These are phyloP conservation scores for Charaxes varanes DNA, from an alignment of 1,140 invertebrate genomes.

Conservation along the genomic window DNA sequence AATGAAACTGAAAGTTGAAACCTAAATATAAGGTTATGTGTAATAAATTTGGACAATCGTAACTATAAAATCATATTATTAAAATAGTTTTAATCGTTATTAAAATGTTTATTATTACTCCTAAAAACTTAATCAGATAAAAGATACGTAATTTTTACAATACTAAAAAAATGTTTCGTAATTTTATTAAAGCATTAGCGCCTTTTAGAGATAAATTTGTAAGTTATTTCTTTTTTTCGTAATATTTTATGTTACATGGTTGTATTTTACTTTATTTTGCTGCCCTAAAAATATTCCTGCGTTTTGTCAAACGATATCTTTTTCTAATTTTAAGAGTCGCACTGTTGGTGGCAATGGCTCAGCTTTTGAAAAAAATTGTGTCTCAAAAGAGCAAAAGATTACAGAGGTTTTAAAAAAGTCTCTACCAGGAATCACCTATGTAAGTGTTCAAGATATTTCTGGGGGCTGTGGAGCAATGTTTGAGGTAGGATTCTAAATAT, in stretches of 20 bases:
- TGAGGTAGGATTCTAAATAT: constrained; percentile 76
- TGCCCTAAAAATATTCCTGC: neutral
- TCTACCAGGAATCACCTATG: constrained; percentile 79
- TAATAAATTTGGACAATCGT: too few relatives aligned
- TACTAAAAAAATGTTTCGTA: constrained; percentile 45
- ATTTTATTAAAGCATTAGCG: constrained; percentile 39
- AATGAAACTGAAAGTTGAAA: too few relatives aligned
- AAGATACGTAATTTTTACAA: constrained; percentile 3
- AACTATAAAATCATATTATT: too few relatives aligned
- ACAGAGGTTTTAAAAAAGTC: constrained; percentile 68
- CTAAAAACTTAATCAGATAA: too few relatives aligned
- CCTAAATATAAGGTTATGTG: constrained; percentile 19
- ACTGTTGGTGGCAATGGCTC: constrained; percentile 35
- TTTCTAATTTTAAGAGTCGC: constrained; percentile 24
- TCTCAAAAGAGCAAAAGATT: constrained; percentile 51
- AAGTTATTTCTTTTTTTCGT: constrained; percentile 27
- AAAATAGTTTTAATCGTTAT: too few relatives aligned
- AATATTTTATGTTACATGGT: too few relatives aligned
- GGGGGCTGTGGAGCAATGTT: constrained; percentile 93
- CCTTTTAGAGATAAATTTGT: constrained; percentile 47
- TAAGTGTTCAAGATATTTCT: constrained; percentile 84
- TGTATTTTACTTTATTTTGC: constrained; percentile 1
- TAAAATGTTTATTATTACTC: too few relatives aligned
- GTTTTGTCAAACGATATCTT: neutral
- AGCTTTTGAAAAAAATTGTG: constrained; percentile 44